Base-by-base conservation (phyloP, 2,888 invertebrate species). In the Girardia tigrina region DNA sequence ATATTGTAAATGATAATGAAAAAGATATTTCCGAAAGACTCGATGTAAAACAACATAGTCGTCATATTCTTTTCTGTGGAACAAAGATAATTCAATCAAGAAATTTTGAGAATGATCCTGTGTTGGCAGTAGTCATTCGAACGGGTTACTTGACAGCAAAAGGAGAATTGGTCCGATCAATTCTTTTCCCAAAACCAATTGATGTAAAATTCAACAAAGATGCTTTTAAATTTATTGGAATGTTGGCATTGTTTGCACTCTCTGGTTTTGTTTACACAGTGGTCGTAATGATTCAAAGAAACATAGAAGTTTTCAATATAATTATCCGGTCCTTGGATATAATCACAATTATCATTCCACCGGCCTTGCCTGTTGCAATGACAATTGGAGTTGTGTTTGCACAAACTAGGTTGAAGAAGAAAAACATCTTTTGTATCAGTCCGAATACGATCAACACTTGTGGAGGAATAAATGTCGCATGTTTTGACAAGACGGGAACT, bases 141-240 rank as follows among this genome's bases (percentile, higher is more conserved):
- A 93, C 93, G 29, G 87, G 94, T 0, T 94, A 92, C 86, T 89
- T 89, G 79, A 95, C 95, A 0, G 90, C 91, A 77, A 98, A 98
- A 84, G 87, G 87, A 42, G 90, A 90, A 79, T 86, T 95, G n/a
- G 91, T 95, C 0, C 88, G 94, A 26, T 92, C 94, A 27, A 95
- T 97, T 80, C 86, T 95, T 80, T 94, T 92, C 84, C 95, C 95
- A 0, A 92, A 92, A 29, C 94, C 94, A 0, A 91, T 94, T 0
- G 94, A 94, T 84, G 94, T 94, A 86, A 91, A 92, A 83, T 95
- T 95, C 83, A 92, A 94, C 82, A 89, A 80, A 72, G 94, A 95
- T 82, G 92, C 93, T 1, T 82, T 82, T 79, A 81, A 81, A 73
- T 94, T 94, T 83, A 90, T 94, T 72, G 87, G 88, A 76, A 87